Percentiles rank a stretch among this genome's conserved stretches.
Evolutionary conservation across 2,797 vertebrate species (phyloP).

Genomic region (Chaenodraco wilsoni): DNA sequence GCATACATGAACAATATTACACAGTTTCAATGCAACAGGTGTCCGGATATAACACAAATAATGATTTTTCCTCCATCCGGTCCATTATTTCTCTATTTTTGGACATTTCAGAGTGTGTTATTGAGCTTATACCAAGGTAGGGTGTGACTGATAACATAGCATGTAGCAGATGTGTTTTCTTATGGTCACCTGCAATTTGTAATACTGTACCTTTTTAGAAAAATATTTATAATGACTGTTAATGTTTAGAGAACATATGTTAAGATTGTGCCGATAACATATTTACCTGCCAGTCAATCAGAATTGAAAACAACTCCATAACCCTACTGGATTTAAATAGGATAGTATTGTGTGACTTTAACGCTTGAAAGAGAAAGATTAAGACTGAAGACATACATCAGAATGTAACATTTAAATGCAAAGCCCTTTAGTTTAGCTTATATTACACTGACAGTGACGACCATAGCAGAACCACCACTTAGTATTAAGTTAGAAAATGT

Average conservation of each 20-base stretch:
- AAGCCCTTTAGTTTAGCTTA: conserved; percentile 34
- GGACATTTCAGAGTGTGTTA: conserved; percentile 31
- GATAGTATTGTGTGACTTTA: conserved; percentile 29
- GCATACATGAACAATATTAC: conserved; percentile 19
- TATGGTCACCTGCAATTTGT: conserved; percentile 17
- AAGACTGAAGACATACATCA: conserved; percentile 38
- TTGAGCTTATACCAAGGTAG: conserved; percentile 19
- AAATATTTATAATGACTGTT: conserved; percentile 5
- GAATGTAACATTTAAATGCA: conserved; percentile 25
- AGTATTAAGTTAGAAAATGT: conserved; percentile 50
- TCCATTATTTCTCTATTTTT: conserved; percentile 25
- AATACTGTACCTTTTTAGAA: conserved; percentile 57
- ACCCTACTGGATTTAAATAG: conserved; percentile 5
- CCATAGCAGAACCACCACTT: conserved; percentile 15
- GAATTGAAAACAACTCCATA: conserved; percentile 14
- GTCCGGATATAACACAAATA: conserved; percentile 8
- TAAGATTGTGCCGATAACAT: no score
- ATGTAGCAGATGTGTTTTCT: background rate
- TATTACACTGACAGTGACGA: conserved; percentile 35
- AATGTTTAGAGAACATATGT: background rate
- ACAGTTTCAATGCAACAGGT: conserved; percentile 49
- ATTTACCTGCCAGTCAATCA: conserved; percentile 12
- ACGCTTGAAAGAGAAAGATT: conserved; percentile 35
- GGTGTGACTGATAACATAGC: conserved; percentile 8
- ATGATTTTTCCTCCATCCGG: background rate